phyloP scores from a whole-genome alignment of 2,113 vertebrate genomes.

The Poeciliopsis occidentalis region DNA sequence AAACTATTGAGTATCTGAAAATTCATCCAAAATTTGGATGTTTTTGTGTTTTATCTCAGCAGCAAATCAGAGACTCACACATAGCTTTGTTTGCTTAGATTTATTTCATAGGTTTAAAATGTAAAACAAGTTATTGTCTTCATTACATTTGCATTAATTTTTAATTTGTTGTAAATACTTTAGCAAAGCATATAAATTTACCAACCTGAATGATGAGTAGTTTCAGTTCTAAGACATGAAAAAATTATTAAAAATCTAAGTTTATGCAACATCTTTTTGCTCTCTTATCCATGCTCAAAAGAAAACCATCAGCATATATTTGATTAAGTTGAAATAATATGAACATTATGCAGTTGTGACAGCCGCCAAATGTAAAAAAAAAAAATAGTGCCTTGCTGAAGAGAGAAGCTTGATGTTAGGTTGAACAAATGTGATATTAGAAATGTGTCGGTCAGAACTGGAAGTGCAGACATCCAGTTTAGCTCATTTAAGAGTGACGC shows the following conservation, averaged over 20 bases:
- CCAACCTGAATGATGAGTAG: background rate
- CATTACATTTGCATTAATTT: background rate
- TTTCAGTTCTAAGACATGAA: background rate
- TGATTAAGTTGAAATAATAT: background rate
- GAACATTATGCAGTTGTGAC: background rate
- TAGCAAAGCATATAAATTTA: background rate
- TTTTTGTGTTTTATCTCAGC: background rate
- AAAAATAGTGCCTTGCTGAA: background rate
- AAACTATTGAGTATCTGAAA: conserved; percentile 22
- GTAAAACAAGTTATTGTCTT: background rate
- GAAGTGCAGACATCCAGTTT: background rate
- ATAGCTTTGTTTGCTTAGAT: background rate
- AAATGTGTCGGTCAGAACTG: background rate
- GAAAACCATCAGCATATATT: background rate
- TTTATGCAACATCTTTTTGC: background rate
- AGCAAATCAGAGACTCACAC: background rate
- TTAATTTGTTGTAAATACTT: background rate
- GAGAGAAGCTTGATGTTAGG: background rate
- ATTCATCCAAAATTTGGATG: conserved; percentile 14
- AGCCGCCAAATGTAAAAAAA: background rate
- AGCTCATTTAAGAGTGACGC: background rate
- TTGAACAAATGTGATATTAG: background rate
- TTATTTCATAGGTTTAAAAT: background rate
- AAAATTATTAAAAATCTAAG: no score
- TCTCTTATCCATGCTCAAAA: background rate